phyloP scores from a whole-genome alignment of 92 coral and sea anemone genomes.

The Palythoa caribaeorum region DNA sequence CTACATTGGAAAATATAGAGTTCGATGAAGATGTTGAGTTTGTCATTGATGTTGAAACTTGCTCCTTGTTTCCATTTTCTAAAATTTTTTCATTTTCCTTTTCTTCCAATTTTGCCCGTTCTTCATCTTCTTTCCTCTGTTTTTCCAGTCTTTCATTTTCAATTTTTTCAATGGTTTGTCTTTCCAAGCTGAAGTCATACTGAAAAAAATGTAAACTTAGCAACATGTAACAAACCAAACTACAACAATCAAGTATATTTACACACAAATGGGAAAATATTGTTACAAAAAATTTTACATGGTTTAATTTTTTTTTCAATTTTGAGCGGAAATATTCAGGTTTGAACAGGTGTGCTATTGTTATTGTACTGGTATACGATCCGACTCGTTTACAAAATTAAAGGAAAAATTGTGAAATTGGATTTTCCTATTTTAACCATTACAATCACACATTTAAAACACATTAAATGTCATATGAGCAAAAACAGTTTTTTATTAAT shows the following conservation, averaged over 20 bases:
- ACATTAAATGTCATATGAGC: background rate
- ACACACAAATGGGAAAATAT: too few species aligned
- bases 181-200: slow-evolving; percentile 93
- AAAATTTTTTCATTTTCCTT: slow-evolving; percentile 49
- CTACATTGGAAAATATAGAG: slow-evolving; percentile 77
- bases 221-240: too few species aligned
- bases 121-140: slow-evolving; percentile 58
- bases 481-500: background rate
- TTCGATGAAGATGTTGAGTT: slow-evolving; percentile 54
- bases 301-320: too few species aligned
- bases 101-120: slow-evolving; percentile 44
- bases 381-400: too few species aligned
- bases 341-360: too few species aligned
- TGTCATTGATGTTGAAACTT: slow-evolving; percentile 9
- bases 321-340: too few species aligned
- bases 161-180: slow-evolving; percentile 73
- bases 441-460: background rate
- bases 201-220: slow-evolving; percentile 29
- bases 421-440: too few species aligned
- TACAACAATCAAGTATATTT: too few species aligned
- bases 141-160: slow-evolving; percentile 66
- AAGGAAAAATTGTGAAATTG: too few species aligned
- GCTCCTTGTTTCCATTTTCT: slow-evolving; percentile 39
- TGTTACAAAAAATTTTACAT: too few species aligned
- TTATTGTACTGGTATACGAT: too few species aligned